Base-by-base conservation (phyloP, 2,113 vertebrate genomes). In the Pholis gunnellus region DNA sequence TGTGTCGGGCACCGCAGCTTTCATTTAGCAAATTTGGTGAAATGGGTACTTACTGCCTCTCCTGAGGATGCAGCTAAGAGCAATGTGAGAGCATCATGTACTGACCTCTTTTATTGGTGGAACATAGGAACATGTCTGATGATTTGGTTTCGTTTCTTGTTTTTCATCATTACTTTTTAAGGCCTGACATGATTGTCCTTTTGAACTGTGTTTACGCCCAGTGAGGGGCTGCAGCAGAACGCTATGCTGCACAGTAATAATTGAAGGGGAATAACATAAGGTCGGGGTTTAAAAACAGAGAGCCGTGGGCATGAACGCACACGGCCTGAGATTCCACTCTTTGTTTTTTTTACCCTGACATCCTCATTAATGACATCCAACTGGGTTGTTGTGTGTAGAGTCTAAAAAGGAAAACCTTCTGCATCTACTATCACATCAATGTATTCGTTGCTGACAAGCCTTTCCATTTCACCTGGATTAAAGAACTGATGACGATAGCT, bases 401-500 rank as follows among this genome's bases (percentile, higher is more conserved):
- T 72, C 9, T 79, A 50, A 69, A 75, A 71, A 22, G 20, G 22
- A 81, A 81, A 67, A 34, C 7, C 29, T 31, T 61, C 48, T 68
- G 31, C 56, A 69, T 64, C n/a, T 38, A 4, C 42, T 27, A n/a
- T 72, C 13, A 72, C 4, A 38, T 48, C 22, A 9, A 2, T 64
- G 17, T 15, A 36, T 61, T 79, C 13, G 59, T 8, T 9, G 34
- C 34, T 38, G 59, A 48, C 3, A 52, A 15, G 29, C 42, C 8
- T 59, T 64, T 17, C 27, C 15, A 48, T 54, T 68, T 93, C 91
- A 97, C 97, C 96, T 97, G 97, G 74, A 97, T 92, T 76, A 98
- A 94, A 84, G 97, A 97, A 78, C 95, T 97, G 92, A 97, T 96
- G n/a, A 97, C 96, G 69, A 98, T 98, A 38, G 97, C 96, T 44